phyloP scores from a whole-genome alignment of 2,888 invertebrate genomes.

The Bembecia ichneumoniformis region DNA sequence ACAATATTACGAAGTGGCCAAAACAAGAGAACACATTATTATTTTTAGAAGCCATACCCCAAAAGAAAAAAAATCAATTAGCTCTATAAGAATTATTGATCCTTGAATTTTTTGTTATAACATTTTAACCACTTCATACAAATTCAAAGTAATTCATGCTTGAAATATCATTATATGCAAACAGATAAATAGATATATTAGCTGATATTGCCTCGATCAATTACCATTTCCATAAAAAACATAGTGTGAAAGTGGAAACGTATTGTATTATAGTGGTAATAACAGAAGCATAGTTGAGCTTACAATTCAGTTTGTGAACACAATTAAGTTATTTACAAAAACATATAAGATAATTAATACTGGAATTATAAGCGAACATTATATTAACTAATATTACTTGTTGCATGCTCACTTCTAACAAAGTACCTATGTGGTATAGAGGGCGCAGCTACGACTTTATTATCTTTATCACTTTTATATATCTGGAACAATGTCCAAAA shows the following conservation, averaged over 20 bases:
- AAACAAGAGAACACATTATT: conserved; percentile 4
- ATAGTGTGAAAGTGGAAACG: background rate
- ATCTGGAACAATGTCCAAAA: too few species aligned
- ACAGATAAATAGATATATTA: background rate
- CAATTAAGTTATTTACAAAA: conserved; percentile 10
- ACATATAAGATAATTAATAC: conserved; percentile 1
- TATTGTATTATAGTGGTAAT: background rate
- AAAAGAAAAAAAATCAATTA: background rate
- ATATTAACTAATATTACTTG: conserved; percentile 7
- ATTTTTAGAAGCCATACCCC: background rate
- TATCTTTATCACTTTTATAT: too few species aligned
- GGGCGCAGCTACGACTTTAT: too few species aligned
- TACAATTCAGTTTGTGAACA: background rate
- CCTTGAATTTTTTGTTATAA: background rate
- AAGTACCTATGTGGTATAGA: background rate
- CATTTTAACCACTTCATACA: background rate
- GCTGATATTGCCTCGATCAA: background rate
- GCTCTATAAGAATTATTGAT: background rate
- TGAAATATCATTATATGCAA: background rate
- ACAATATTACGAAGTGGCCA: conserved; percentile 5
- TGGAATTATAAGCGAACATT: conserved; percentile 19
- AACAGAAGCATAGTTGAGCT: background rate
- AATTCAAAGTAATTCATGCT: background rate
- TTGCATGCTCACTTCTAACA: conserved; percentile 42
- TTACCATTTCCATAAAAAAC: too few species aligned